Evolutionary conservation across 1,140 invertebrate genomes (phyloP).

Genomic region (Ericerus pela): DNA sequence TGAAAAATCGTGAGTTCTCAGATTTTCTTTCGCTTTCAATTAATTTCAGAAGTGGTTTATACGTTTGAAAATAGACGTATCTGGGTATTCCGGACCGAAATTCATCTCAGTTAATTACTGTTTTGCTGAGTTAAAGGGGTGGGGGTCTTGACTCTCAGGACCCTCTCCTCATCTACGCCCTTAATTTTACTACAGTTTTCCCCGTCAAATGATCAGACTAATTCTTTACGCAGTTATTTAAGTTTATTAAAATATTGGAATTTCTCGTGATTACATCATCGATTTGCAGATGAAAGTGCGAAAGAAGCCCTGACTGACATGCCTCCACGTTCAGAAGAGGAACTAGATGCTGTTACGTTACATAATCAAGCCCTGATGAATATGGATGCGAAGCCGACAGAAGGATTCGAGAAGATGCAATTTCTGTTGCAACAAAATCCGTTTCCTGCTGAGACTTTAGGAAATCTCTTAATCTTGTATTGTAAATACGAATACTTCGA

Average conservation of each 20-base stretch:
- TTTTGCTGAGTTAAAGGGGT: too few species aligned
- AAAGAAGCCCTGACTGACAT: constrained; percentile 92
- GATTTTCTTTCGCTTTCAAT: constrained; percentile 3
- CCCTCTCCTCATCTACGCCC: too few species aligned
- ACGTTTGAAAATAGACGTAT: constrained; percentile 8
- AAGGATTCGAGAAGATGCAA: constrained; percentile 94
- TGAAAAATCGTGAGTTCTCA: constrained; percentile 69
- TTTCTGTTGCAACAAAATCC: constrained; percentile 91
- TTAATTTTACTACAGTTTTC: too few species aligned
- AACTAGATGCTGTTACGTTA: constrained; percentile 92
- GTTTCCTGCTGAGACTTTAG: constrained; percentile 95
- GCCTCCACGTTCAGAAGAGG: constrained; percentile 91
- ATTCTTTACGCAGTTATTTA: neutral
- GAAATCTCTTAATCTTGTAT: constrained; percentile 87
- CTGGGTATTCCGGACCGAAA: neutral
- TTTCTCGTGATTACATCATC: neutral
- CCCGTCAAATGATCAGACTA: too few species aligned
- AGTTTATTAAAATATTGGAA: neutral
- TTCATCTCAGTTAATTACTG: too few species aligned
- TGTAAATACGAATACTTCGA: constrained; percentile 97
- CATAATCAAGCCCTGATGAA: constrained; percentile 97
- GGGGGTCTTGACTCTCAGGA: too few species aligned
- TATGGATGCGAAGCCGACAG: constrained; percentile 73
- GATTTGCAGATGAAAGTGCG: constrained; percentile 58
- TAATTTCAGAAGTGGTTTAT: neutral